Conservation (phyloP, 2,888 invertebrate genomes). For the Pteria penguin region DNA sequence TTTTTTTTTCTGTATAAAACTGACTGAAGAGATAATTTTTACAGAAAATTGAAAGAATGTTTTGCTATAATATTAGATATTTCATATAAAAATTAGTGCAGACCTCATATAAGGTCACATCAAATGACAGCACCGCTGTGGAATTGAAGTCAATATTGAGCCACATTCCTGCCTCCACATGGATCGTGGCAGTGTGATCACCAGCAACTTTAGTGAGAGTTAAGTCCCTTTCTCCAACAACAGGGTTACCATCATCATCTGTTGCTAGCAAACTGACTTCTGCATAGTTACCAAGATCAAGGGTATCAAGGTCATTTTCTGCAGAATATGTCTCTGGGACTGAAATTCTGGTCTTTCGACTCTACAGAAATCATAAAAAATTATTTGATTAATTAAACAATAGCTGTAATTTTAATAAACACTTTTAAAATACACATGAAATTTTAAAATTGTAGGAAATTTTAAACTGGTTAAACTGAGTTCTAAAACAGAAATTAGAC, state of each 20-base stretch:
- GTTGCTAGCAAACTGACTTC: conserved; percentile 65
- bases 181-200: conserved; percentile 65
- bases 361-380: conserved; percentile 42
- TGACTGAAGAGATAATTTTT: too few relatives aligned
- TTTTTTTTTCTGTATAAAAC: too few relatives aligned
- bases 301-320: conserved; percentile 58
- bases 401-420: too few relatives aligned
- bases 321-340: conserved; percentile 52
- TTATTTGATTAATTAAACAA: too few relatives aligned
- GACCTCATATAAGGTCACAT: conserved; percentile 65
- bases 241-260: conserved; percentile 52
- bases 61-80: too few relatives aligned
- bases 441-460: too few relatives aligned
- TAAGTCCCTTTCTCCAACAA: conserved; percentile 46
- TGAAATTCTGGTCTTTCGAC: conserved; percentile 58
- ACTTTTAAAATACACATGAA: too few relatives aligned
- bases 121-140: conserved; percentile 63
- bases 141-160: conserved; percentile 67
- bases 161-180: conserved; percentile 63
- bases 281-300: conserved; percentile 68
- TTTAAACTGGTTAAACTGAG: too few relatives aligned
- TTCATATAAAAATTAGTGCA: too few relatives aligned
- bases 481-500: too few relatives aligned
- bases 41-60: too few relatives aligned
- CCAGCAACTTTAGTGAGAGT: conserved; percentile 57